Conservation (phyloP, 1,140 invertebrate genomes). For the Drosophila bocqueti region DNA sequence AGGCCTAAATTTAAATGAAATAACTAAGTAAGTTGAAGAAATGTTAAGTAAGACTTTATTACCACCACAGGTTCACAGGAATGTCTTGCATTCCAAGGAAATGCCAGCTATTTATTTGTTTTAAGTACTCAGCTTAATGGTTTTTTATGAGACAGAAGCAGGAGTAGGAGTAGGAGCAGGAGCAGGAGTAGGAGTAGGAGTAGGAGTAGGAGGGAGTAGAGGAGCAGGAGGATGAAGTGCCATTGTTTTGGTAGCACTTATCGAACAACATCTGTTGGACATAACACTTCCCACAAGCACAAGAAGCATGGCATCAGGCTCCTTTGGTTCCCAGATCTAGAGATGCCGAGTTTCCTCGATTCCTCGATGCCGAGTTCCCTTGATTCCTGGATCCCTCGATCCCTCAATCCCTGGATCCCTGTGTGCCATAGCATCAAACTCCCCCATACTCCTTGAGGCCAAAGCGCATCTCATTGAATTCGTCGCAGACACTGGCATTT, state of each 20-base stretch:
- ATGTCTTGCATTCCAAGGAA: background rate
- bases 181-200: too few relatives aligned
- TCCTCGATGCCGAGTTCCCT: background rate
- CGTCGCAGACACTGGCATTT: conserved; percentile 27
- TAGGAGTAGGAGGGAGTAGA: background rate
- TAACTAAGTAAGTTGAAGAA: conserved; percentile 4
- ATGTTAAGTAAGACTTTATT: background rate
- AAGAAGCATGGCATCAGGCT: background rate
- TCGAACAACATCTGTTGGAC: conserved; percentile 46
- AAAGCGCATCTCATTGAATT: conserved; percentile 50
- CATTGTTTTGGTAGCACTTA: conserved; percentile 38
- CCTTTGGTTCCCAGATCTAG: conserved; percentile 23
- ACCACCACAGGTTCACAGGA: background rate
- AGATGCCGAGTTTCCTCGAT: background rate
- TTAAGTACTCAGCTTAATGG: conserved; percentile 15
- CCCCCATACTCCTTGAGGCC: conserved; percentile 8
- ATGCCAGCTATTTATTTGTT: conserved; percentile 8
- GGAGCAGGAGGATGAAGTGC: background rate
- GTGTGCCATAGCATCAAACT: too few relatives aligned
- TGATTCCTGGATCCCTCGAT: background rate
- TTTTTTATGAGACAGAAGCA: conserved; percentile 23
- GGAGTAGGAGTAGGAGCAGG: background rate
- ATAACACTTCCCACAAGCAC: conserved; percentile 37
- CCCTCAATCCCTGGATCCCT: background rate
- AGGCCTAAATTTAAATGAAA: background rate